Evolutionary conservation across 2,797 vertebrate species (phyloP).

Genomic region (Enteromius anoplus): DNA sequence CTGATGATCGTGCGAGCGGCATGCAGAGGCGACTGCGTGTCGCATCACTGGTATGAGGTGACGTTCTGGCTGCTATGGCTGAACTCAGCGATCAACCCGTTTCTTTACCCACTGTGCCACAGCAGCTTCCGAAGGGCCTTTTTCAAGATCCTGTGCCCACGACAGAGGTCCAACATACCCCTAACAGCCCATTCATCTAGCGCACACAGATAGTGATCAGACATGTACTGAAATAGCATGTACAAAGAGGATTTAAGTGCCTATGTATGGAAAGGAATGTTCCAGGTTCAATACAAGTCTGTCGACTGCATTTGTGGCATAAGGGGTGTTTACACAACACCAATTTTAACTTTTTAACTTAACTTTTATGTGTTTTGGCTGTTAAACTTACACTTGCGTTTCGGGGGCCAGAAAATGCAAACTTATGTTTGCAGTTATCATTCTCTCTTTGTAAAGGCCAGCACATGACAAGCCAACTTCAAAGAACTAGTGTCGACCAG

Average conservation of each 20-base stretch:
- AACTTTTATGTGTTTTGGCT: background rate
- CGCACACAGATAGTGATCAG: slow-evolving; percentile 40
- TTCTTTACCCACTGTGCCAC: slow-evolving; percentile 90
- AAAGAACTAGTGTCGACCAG: background rate
- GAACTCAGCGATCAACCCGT: slow-evolving; percentile 88
- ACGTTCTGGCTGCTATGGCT: slow-evolving; percentile 92
- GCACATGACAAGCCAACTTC: background rate
- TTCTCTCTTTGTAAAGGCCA: background rate
- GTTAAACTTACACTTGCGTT: background rate
- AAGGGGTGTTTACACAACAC: background rate
- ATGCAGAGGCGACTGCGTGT: slow-evolving; percentile 78
- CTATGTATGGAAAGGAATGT: slow-evolving; percentile 8
- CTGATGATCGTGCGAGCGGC: slow-evolving; percentile 83
- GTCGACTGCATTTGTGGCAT: background rate
- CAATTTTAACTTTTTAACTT: background rate
- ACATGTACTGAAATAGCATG: background rate
- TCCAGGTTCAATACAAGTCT: slow-evolving; percentile 10
- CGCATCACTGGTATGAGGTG: slow-evolving; percentile 79
- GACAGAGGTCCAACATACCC: slow-evolving; percentile 62
- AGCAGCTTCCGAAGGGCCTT: slow-evolving; percentile 86
- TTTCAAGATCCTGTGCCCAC: slow-evolving; percentile 79
- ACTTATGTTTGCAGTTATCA: background rate
- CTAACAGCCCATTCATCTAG: slow-evolving; percentile 51
- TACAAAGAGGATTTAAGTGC: slow-evolving; percentile 11
- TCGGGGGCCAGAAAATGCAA: background rate